These are phyloP conservation scores for Campoplex nolae DNA, from an alignment of 2,888 invertebrate genomes.

Conservation along the genomic window DNA sequence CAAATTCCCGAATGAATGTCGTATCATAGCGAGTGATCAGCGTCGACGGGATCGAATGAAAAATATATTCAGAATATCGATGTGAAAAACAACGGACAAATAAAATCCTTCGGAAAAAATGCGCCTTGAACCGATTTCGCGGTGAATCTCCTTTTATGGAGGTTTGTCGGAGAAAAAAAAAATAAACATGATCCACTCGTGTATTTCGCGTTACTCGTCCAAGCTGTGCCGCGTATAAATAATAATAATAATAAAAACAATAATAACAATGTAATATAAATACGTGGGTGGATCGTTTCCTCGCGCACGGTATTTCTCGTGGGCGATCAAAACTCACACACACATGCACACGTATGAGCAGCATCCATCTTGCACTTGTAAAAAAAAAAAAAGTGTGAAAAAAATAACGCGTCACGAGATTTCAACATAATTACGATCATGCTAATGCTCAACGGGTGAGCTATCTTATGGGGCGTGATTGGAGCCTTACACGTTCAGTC, in stretches of 20 bases:
- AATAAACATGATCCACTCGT: constrained; percentile 45
- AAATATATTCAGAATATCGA: constrained; percentile 15
- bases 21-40: not conserved
- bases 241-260: constrained; percentile 24
- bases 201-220: constrained; percentile 52
- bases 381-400: constrained; percentile 33
- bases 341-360: not conserved
- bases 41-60: not conserved
- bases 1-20: not conserved
- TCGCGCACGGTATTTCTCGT: constrained; percentile 32
- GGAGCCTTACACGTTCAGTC: constrained; percentile 35
- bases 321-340: constrained; percentile 56
- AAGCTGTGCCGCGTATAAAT: constrained; percentile 32
- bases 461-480: constrained; percentile 54
- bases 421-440: constrained; percentile 67
- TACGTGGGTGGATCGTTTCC: constrained; percentile 62
- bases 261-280: constrained; percentile 22
- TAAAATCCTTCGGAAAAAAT: constrained; percentile 54
- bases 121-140: constrained; percentile 55
- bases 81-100: constrained; percentile 22
- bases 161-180: constrained; percentile 67
- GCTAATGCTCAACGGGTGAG: constrained; percentile 59
- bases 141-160: constrained; percentile 72
- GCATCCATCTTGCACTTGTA: constrained; percentile 13
- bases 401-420: constrained; percentile 27